Base-by-base conservation (phyloP, 2,113 vertebrate genomes). In the Lophius piscatorius region DNA sequence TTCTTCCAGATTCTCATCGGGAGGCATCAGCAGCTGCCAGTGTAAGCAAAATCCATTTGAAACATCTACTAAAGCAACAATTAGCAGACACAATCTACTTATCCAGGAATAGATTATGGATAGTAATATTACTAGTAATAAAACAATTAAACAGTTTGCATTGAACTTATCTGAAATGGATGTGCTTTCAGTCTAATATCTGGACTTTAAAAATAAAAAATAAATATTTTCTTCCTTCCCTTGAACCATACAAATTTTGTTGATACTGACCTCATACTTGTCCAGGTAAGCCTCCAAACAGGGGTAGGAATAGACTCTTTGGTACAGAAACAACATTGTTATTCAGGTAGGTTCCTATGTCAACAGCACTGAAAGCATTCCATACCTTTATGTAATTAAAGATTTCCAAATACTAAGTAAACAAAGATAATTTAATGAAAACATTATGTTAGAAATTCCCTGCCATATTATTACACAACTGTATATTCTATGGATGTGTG, bases 1-100 rank as follows among this genome's bases (percentile, higher is more conserved):
- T n/a, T 94, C 93, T 58, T 98, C 92, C 60, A 98, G 92, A 33
- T 95, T 96, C 48, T 97, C 94, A 93, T 99, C 96, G 35, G 81
- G 8, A 3, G 97, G 97, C 81, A 94, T 93, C 41, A 94, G 86
- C 12, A 99, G 82, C 97, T 99, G 69, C 76, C 18, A 84, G 58
- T 50, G 83, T 14, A 74, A 7, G 5, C 46, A 73, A 18, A 78
- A 44, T 34, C 9, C 24, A 46, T 36, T 67, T 5, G 68, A 9
- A 7, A 60, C 20, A 52, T 21, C 29, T 20, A 13, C 3, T 38
- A 11, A 36, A 4, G 59, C 48, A 64, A 5, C 39, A 14, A 22
- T 31, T 31, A 7, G n/a, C n/a, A n/a, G 6, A 31, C 11, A 10
- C 1, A 10, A 31, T 31, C 3, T 31, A 31, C 29, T 6, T 31